phyloP scores from a whole-genome alignment of 2,888 invertebrate genomes.

The Oxytorus armatus region DNA sequence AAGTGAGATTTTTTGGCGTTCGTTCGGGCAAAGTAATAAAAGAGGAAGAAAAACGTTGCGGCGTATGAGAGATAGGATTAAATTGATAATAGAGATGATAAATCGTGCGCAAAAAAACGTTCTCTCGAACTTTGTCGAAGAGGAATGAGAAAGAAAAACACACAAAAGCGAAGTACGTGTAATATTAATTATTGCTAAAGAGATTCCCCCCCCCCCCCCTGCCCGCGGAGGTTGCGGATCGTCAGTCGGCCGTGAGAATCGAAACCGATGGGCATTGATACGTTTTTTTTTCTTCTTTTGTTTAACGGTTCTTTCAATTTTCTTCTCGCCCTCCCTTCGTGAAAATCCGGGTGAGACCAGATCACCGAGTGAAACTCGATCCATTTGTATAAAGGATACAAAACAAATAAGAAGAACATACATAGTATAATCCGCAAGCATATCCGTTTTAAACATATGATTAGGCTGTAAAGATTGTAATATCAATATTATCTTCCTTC shows the following conservation, averaged over 20 bases:
- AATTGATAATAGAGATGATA: conserved; percentile 43
- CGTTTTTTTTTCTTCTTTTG: conserved; percentile 30
- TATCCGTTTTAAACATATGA: conserved; percentile 82
- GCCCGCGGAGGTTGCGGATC: conserved; percentile 47
- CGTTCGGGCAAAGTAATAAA: too few relatives aligned
- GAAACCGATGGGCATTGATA: conserved; percentile 65
- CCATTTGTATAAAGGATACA: conserved; percentile 32
- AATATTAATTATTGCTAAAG: conserved; percentile 28
- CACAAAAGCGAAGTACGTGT: conserved; percentile 3
- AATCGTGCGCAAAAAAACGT: conserved; percentile 47
- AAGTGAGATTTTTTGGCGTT: conserved; percentile 54
- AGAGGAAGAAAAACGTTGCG: conserved; percentile 43
- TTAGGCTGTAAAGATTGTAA: conserved; percentile 72
- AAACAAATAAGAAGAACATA: conserved; percentile 28
- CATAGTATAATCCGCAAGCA: conserved; percentile 76
- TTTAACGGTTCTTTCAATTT: background rate
- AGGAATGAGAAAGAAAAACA: conserved; percentile 24
- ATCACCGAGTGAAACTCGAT: conserved; percentile 60
- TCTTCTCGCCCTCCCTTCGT: conserved; percentile 37
- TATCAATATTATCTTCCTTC: conserved; percentile 64
- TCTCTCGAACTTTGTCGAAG: conserved; percentile 20
- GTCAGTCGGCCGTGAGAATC: conserved; percentile 40
- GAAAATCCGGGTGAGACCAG: conserved; percentile 51
- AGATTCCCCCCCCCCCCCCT: too few relatives aligned
- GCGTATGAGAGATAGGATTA: conserved; percentile 47